phyloP scores from a whole-genome alignment of 2,797 vertebrate species.

The Lates japonicus region DNA sequence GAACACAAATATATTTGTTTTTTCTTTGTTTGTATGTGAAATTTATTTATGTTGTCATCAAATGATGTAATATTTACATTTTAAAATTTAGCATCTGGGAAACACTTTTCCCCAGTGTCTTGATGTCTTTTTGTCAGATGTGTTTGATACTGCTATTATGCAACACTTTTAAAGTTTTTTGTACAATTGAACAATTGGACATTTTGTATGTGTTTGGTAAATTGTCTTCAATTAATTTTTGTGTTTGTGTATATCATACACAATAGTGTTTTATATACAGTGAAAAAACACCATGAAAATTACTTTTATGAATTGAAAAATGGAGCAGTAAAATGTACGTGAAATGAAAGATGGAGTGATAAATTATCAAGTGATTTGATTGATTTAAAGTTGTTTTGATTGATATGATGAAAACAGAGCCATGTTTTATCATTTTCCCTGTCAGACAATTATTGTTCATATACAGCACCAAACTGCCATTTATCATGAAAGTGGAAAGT shows the following conservation, averaged over 20 bases:
- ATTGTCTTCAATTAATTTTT: too few relatives aligned
- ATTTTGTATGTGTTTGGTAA: not conserved
- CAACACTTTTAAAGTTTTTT: not conserved
- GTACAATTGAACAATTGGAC: not conserved
- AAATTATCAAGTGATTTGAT: too few relatives aligned
- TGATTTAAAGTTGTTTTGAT: too few relatives aligned
- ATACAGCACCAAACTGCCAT: too few relatives aligned
- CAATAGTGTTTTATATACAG: not conserved
- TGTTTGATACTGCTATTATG: not conserved
- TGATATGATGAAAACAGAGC: too few relatives aligned
- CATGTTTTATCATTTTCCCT: too few relatives aligned
- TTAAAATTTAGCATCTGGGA: slow-evolving; percentile 6
- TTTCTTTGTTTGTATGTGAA: not conserved
- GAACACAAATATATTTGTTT: not conserved
- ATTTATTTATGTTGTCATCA: slow-evolving; percentile 18
- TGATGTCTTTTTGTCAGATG: not conserved
- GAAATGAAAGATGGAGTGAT: too few relatives aligned
- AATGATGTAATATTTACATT: not conserved
- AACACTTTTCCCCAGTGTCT: not conserved
- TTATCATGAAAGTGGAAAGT: too few relatives aligned
- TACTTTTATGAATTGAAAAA: too few relatives aligned
- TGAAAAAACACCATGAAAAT: not conserved
- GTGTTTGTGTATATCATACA: not conserved
- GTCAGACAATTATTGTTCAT: too few relatives aligned
- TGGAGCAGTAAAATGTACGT: too few relatives aligned